These are phyloP conservation scores for Atopsyche davidsoni DNA, from an alignment of 1,140 invertebrate species.

Conservation along the genomic window DNA sequence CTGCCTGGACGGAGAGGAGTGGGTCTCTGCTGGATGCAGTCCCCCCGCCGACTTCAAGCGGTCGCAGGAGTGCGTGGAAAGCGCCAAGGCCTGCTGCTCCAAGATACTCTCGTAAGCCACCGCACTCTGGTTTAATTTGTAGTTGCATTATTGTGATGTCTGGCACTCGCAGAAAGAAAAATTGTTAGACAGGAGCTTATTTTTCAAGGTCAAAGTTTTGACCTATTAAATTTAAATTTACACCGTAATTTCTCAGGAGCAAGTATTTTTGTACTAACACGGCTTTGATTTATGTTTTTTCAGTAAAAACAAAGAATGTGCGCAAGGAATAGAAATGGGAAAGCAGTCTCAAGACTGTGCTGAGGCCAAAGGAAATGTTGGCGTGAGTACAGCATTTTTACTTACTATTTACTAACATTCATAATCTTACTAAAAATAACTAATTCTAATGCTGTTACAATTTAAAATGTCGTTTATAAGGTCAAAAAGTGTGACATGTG, in stretches of 20 bases:
- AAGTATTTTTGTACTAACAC: background rate
- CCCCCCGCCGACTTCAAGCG: constrained; percentile 4
- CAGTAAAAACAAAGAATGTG: constrained; percentile 7
- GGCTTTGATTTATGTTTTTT: background rate
- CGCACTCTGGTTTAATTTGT: background rate
- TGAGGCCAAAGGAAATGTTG: background rate
- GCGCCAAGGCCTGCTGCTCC: constrained; percentile 15
- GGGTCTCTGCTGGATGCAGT: constrained; percentile 8
- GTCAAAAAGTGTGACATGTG: background rate
- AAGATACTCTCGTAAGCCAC: constrained; percentile 11
- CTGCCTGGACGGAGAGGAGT: constrained; percentile 19
- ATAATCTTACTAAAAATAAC: background rate
- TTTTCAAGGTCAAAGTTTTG: background rate
- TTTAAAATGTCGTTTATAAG: background rate
- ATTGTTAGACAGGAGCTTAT: background rate
- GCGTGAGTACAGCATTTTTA: constrained; percentile 13
- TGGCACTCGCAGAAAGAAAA: no score
- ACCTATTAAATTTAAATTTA: background rate
- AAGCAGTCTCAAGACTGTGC: constrained; percentile 3
- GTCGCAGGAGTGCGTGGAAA: constrained; percentile 13
- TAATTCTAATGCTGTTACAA: background rate
- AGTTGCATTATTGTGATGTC: background rate
- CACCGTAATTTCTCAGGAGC: background rate
- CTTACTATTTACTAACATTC: background rate
- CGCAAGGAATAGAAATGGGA: background rate